Conservation (phyloP, 2,113 vertebrate genomes). For the Polypterus bichir region DNA sequence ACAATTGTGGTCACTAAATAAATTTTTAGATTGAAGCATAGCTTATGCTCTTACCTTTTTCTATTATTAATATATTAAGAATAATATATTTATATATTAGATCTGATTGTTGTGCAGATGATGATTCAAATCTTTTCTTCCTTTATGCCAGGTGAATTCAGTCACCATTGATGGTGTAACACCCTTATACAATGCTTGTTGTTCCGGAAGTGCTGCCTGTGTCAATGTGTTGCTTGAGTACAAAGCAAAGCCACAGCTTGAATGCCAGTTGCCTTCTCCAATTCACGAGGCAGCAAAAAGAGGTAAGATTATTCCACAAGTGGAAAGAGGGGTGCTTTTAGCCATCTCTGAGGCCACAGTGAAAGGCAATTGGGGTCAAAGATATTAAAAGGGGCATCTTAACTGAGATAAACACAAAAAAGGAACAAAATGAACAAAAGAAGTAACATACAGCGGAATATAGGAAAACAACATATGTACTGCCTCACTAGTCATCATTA, state of each 20-base stretch:
- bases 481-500: too few relatives aligned
- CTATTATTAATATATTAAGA: neutral
- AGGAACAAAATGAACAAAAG: too few relatives aligned
- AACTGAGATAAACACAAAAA: too few relatives aligned
- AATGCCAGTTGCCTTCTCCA: slow-evolving; percentile 52
- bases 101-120: neutral
- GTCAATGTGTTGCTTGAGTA: slow-evolving; percentile 62
- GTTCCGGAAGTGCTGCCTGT: slow-evolving; percentile 64
- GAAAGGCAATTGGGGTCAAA: too few relatives aligned
- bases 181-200: slow-evolving; percentile 74
- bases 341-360: too few relatives aligned
- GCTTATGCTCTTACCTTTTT: neutral
- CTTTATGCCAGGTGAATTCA: slow-evolving; percentile 50
- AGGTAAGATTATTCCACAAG: slow-evolving; percentile 41
- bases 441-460: too few relatives aligned
- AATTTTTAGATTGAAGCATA: neutral
- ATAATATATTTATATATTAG: neutral
- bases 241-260: slow-evolving; percentile 38
- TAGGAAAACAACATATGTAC: too few relatives aligned
- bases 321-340: too few relatives aligned
- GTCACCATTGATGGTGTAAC: slow-evolving; percentile 64
- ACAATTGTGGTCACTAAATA: neutral
- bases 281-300: slow-evolving; percentile 67
- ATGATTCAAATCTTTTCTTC: neutral
- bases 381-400: too few relatives aligned